Evolutionary conservation across 92 coral and sea anemone genomes (phyloP).

Genomic region (Parazoanthus darwini): DNA sequence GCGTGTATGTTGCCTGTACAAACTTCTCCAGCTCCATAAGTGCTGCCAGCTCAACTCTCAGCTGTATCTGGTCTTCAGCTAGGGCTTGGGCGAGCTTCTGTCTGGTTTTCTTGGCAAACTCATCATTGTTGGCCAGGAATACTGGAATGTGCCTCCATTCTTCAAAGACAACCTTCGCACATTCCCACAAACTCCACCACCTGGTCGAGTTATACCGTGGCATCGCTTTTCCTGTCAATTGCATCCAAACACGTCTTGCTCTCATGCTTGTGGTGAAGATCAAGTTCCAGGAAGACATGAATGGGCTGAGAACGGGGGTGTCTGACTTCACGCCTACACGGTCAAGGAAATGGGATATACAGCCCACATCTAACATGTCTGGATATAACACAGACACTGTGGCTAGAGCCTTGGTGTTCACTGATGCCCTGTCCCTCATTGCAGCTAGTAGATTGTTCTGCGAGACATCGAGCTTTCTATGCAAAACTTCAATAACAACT

Average conservation of each 20-base stretch:
- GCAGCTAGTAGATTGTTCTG: slow-evolving; percentile 37
- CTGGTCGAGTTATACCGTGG: slow-evolving; percentile 45
- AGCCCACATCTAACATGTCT: slow-evolving; percentile 45
- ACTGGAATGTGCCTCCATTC: slow-evolving; percentile 37
- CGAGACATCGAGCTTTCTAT: slow-evolving; percentile 42
- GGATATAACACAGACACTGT: slow-evolving; percentile 43
- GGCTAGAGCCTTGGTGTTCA: slow-evolving; percentile 38
- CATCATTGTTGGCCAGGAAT: slow-evolving; percentile 46
- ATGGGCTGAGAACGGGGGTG: slow-evolving; percentile 39
- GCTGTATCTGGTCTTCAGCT: slow-evolving; percentile 20
- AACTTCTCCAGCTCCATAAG: slow-evolving; percentile 46
- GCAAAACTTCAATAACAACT: slow-evolving; percentile 41
- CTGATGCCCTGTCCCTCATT: slow-evolving; percentile 52
- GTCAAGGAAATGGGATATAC: slow-evolving; percentile 47
- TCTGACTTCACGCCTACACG: slow-evolving; percentile 35
- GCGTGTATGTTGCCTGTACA: slow-evolving; percentile 46
- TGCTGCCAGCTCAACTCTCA: slow-evolving; percentile 34
- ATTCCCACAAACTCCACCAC: slow-evolving; percentile 57
- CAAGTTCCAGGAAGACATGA: slow-evolving; percentile 46
- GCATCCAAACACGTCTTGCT: slow-evolving; percentile 47
- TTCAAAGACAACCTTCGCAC: slow-evolving; percentile 45
- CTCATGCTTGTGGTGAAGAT: slow-evolving; percentile 50
- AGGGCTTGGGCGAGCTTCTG: slow-evolving; percentile 21
- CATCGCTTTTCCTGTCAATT: too few species aligned
- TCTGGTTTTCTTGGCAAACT: slow-evolving; percentile 34